Base-by-base conservation (phyloP, 2,888 invertebrate species). In the Actias luna region DNA sequence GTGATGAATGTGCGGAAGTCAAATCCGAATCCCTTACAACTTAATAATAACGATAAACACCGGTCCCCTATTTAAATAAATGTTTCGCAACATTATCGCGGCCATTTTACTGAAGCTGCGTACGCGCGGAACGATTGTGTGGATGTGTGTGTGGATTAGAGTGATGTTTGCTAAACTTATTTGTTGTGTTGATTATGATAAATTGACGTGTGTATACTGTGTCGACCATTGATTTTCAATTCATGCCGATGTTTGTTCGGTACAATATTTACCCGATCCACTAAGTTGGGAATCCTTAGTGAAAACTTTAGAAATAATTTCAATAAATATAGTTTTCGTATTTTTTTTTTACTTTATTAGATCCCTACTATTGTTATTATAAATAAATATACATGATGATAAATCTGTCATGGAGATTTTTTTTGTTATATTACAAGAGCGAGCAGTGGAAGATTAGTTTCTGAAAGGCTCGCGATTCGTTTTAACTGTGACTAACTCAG, bases 21-120 rank as follows among this genome's bases (percentile, higher is more conserved):
- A 82, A 79, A 85, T 78, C 73, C 71, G 77, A 84, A 78, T 86
- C 87, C 85, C 83, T 86, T 83, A 86, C 88, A 88, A 87, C 85
- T 85, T 87, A 88, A 89, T 90, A 91, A 89, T 85, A 87, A 84
- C 82, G 84, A 83, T 86, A 88, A 89, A 89, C 87, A 88, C 78
- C 84, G 82, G 84, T 81, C 88, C 88, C 88, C 86, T 77, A 79
- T 87, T 87, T 82, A 85, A 84, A 85, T 80, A 77, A 79, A 85
- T 88, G 87, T 89, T 88, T 89, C 80, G 83, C 87, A 85, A 89
- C 87, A 88, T 88, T 87, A 85, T 77, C 81, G 77, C 82, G 77
- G 80, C 84, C 88, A 84, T 87, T 87, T 88, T 78, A 77, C 71
- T 68, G 83, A 85, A 85, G 85, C 85, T 86, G 89, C 80, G 85